Evolutionary conservation across 2,888 invertebrate genomes (phyloP), one percentile per base, ranked within the genome.

Genomic region (Himalopsyche anomala): DNA sequence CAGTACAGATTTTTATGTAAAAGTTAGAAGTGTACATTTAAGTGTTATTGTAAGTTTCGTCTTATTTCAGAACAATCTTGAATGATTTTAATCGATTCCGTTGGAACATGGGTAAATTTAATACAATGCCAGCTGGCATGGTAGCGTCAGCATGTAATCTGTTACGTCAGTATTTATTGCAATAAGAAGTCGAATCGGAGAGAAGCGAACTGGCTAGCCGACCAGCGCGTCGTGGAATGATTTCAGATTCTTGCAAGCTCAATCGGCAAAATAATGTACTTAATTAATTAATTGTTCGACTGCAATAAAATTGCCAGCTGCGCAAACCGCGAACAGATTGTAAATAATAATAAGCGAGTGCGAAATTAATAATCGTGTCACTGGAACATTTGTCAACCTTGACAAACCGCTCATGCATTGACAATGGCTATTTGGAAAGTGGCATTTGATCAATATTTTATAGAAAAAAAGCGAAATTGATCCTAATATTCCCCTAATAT

Each of bases 331-430:
- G 74, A 74, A 38, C 36, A 15, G 36, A 74, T 74, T 51, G 74
- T 74, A 38, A 74, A 74, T 74, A 74, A 74, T 74, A 74, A 74
- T 74, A 38, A 15, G 38, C 62, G 62, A n/a, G n/a, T 62, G 28
- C 62, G 36, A 74, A 74, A 51, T 51, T 12, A 15, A 51, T 36
- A 74, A 74, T 12, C 28, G 74, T 74, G 74, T 74, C 74, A 74
- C 74, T 74, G 74, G 38, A 74, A 36, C 74, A 12, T 38, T 74
- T 12, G 74, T 38, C 74, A 74, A 74, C 74, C 74, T 74, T 74
- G 74, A 74, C 74, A 74, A 74, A 15, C 74, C 74, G 36, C 74
- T 74, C 38, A 74, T 74, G 74, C 74, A 74, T 74, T 74, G 38
- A 74, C 11, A 74, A 74, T 36, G 36, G n/a, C 36, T 38, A 19